Percentiles rank a stretch among this genome's conserved stretches.
phyloP scores from a whole-genome alignment of 2,113 vertebrate genomes.

The Daboia siamensis region DNA sequence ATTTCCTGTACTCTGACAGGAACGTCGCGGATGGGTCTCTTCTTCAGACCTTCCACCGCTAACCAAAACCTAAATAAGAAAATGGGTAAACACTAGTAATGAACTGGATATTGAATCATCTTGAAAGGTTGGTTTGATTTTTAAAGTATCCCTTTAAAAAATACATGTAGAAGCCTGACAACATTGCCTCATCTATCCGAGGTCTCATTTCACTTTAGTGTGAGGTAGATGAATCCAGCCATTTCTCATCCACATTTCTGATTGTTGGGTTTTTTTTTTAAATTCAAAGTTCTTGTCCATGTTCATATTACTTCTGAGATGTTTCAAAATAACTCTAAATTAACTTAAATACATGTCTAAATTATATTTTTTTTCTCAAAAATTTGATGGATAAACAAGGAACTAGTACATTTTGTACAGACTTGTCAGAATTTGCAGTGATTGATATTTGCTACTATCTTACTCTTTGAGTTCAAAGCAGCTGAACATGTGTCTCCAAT shows the following conservation, averaged over 20 bases:
- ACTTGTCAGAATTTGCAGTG: neutral
- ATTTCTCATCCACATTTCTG: neutral
- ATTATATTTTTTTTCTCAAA: neutral
- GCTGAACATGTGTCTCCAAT: neutral
- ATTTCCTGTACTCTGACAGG: conserved; percentile 92
- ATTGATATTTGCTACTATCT: neutral
- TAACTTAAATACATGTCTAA: neutral
- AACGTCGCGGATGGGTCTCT: conserved; percentile 90
- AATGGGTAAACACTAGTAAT: conserved; percentile 30
- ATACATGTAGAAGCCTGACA: neutral
- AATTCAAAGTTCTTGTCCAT: neutral
- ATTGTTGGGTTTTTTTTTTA: neutral
- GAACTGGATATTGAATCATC: neutral
- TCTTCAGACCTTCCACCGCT: conserved; percentile 94
- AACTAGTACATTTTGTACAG: neutral
- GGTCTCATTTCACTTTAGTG: neutral
- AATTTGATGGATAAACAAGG: neutral
- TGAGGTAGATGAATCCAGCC: neutral
- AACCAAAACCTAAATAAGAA: conserved; percentile 86
- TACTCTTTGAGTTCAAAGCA: neutral
- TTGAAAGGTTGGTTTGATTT: neutral
- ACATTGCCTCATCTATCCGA: neutral
- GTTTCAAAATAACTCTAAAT: neutral
- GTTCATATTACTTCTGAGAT: neutral
- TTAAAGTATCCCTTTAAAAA: conserved; percentile 1